phyloP scores from a whole-genome alignment of 1,140 invertebrate genomes.

The Vanessa tameamea region DNA sequence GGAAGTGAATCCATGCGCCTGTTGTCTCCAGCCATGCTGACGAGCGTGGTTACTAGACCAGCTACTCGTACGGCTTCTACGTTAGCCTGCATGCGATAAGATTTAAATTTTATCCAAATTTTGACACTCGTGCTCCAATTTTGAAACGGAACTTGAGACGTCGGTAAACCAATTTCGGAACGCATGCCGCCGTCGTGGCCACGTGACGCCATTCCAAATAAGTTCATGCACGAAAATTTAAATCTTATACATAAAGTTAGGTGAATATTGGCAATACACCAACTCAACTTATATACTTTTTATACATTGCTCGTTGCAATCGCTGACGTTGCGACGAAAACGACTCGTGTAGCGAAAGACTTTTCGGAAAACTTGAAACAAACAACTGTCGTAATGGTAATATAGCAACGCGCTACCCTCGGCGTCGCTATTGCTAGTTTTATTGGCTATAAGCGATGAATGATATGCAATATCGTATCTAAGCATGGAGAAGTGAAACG shows the following conservation, averaged over 20 bases:
- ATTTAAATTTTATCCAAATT: slow-evolving; percentile 74
- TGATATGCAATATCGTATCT: slow-evolving; percentile 34
- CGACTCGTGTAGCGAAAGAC: slow-evolving; percentile 25
- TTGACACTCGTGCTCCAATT: slow-evolving; percentile 41
- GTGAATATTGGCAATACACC: slow-evolving; percentile 37
- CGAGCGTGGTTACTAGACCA: slow-evolving; percentile 87
- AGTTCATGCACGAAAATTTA: slow-evolving; percentile 64
- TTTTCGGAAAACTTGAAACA: slow-evolving; percentile 21
- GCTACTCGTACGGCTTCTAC: slow-evolving; percentile 87
- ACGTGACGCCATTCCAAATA: slow-evolving; percentile 34
- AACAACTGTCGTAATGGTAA: slow-evolving; percentile 18
- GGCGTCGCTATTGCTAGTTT: slow-evolving; percentile 32
- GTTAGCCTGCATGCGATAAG: slow-evolving; percentile 81
- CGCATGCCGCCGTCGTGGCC: slow-evolving; percentile 20
- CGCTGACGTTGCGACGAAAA: slow-evolving; percentile 22
- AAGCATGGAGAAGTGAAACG: slow-evolving; percentile 39
- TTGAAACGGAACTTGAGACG: slow-evolving; percentile 23
- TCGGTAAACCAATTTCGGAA: slow-evolving; percentile 30
- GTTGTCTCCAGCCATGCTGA: slow-evolving; percentile 85
- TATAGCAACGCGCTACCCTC: slow-evolving; percentile 26
- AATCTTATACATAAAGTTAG: slow-evolving; percentile 62
- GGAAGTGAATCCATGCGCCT: slow-evolving; percentile 72
- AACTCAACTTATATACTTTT: slow-evolving; percentile 31
- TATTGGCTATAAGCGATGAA: slow-evolving; percentile 46
- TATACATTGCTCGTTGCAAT: slow-evolving; percentile 27